These are phyloP conservation scores for cattle (Bos taurus) DNA, from an alignment of 2,113 vertebrate species.

Conservation along the genomic window DNA sequence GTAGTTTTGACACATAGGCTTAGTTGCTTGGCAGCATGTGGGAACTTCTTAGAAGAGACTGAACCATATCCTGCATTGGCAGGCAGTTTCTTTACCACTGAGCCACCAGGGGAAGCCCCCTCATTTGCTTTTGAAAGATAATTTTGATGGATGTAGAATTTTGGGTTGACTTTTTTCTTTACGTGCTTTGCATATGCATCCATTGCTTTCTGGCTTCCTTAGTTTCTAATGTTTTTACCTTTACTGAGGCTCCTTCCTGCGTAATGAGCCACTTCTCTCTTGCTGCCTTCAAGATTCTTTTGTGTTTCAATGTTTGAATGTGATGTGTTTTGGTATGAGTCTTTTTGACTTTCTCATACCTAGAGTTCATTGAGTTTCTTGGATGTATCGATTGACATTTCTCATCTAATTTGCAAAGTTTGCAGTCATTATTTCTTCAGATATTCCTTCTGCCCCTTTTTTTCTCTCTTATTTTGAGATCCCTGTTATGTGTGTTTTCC, in stretches of 20 bases:
- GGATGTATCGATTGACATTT: neutral
- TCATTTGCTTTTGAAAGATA: neutral
- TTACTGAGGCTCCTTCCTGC: neutral
- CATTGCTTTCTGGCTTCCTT: neutral
- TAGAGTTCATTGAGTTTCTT: neutral
- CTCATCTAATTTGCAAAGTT: neutral
- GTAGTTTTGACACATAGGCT: neutral
- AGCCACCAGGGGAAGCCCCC: neutral
- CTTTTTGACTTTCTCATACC: neutral
- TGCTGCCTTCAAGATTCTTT: neutral
- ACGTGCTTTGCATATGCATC: neutral
- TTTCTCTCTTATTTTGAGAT: neutral
- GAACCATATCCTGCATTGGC: neutral
- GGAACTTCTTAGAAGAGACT: neutral
- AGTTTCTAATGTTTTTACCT: neutral
- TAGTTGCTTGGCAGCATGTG: neutral
- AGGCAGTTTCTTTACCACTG: neutral
- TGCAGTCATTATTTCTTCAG: neutral
- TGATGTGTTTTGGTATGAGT: neutral
- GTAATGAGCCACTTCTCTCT: neutral
- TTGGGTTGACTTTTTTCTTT: neutral
- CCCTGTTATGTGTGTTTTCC: neutral
- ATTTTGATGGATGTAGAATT: neutral
- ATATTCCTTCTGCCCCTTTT: neutral
- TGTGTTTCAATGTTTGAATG: neutral